phyloP scores from a whole-genome alignment of 2,113 vertebrate genomes.

The Anguilla rostrata region DNA sequence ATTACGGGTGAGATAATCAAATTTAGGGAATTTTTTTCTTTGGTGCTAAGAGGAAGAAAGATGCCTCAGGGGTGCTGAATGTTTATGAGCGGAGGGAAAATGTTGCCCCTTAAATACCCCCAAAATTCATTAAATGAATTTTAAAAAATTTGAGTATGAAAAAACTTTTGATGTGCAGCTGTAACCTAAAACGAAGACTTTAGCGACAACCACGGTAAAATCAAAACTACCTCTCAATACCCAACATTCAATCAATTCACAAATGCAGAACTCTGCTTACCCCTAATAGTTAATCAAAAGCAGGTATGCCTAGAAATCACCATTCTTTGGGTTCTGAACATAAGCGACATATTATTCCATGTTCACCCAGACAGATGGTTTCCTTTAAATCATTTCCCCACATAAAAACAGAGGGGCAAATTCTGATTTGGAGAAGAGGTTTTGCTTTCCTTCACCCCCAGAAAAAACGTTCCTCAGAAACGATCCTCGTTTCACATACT shows the following conservation, averaged over 20 bases:
- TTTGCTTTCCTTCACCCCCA: conserved; percentile 55
- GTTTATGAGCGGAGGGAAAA: conserved; percentile 48
- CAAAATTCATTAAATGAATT: conserved; percentile 11
- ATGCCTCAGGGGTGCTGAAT: conserved; percentile 63
- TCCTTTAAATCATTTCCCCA: conserved; percentile 75
- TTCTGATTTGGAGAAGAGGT: conserved; percentile 61
- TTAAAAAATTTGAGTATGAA: not conserved
- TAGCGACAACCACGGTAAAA: conserved; percentile 28
- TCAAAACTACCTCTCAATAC: conserved; percentile 32
- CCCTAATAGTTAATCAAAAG: conserved; percentile 67
- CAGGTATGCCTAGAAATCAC: conserved; percentile 55
- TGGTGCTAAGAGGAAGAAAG: conserved; percentile 76
- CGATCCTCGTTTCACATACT: conserved; percentile 46
- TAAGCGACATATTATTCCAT: conserved; percentile 71
- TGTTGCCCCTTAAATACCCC: conserved; percentile 18
- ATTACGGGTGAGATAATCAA: conserved; percentile 92
- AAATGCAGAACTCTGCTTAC: conserved; percentile 35
- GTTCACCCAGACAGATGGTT: conserved; percentile 72
- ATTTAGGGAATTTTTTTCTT: conserved; percentile 77
- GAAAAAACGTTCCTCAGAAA: conserved; percentile 57
- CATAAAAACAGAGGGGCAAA: conserved; percentile 57
- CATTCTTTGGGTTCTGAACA: conserved; percentile 59
- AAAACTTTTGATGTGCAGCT: conserved; percentile 15
- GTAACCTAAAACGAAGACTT: conserved; percentile 19
- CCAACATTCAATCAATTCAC: conserved; percentile 54